Conservation (phyloP, 2,888 invertebrate genomes). For the Parasteatoda lunata region DNA sequence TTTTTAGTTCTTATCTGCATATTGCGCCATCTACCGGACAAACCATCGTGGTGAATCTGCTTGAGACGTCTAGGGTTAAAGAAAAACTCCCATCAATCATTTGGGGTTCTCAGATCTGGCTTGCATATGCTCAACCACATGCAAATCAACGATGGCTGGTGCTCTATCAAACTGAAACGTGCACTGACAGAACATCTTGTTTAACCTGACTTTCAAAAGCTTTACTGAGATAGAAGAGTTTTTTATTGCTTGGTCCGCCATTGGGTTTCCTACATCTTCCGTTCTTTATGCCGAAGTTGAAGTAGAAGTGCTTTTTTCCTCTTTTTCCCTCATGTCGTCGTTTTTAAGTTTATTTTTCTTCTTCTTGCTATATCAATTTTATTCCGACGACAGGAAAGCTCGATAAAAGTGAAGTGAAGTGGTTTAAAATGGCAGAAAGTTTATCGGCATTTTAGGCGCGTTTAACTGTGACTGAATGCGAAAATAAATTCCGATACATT, state of each 20-base stretch:
- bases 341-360: constrained; percentile 63
- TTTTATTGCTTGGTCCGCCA: constrained; percentile 64
- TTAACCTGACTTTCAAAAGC: constrained; percentile 67
- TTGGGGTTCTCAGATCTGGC: constrained; percentile 42
- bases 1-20: not conserved
- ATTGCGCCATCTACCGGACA: constrained; percentile 57
- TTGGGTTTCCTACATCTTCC: constrained; percentile 39
- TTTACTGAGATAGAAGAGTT: constrained; percentile 67
- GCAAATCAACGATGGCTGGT: constrained; percentile 66
- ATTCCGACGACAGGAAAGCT: constrained; percentile 61
- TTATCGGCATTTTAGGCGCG: constrained; percentile 66
- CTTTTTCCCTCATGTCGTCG: constrained; percentile 12
- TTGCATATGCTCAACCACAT: constrained; percentile 67
- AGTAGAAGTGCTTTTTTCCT: constrained; percentile 40
- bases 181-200: constrained; percentile 68
- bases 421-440: constrained; percentile 66
- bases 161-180: constrained; percentile 67
- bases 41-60: constrained; percentile 35
- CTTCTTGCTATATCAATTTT: constrained; percentile 58
- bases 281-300: constrained; percentile 53
- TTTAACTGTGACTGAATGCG: constrained; percentile 66
- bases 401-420: constrained; percentile 66
- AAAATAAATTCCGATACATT: constrained; percentile 68
- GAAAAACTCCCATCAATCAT: constrained; percentile 62
- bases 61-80: constrained; percentile 59